Evolutionary conservation across 2,888 invertebrate species (phyloP), one percentile per base, ranked within the genome.

Genomic region (Limnephilus lunatus): DNA sequence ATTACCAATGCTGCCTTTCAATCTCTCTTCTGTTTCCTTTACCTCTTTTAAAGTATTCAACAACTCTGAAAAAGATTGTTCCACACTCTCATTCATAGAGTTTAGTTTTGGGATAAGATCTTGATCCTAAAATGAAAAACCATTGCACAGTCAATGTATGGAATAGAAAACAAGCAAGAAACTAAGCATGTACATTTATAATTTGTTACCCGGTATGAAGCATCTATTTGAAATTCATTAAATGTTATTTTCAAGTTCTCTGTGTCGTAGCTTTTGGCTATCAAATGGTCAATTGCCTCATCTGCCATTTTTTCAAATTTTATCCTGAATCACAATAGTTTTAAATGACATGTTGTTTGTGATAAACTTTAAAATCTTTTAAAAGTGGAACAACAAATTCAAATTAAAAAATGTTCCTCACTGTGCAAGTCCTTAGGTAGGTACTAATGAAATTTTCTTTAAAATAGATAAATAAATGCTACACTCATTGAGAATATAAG

Each of bases 211-310:
- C 48, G 89, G 30, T 82, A 44, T 12, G 82, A 90, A 39, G 44
- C 89, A 90, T 82, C 89, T 19, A 14, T 4, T 90, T 44, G 81
- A 44, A 90, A 82, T 30, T 90, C 89, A 48, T 81, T 44, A 48
- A 90, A 15, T 30, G 39, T 44, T 12, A 30, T 30, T 81, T 82
- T 90, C 31, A 90, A 0, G 31, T 44, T 82, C 30, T 82, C 81
- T 32, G 89, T 90, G 48, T 81, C 48, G 7, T 90, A 88, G 30
- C 31, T 48, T 90, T 81, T 90, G 19, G 32, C 30, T 31, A 90
- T n/a, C 5, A 90, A 19, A 48, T 44, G 15, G 15, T 90, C 81
- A 19, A 82, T 31, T 9, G 25, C 39, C 12, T 86, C n/a, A 14
- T 87, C 44, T 5, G 53, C 30, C 53, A 87, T 87, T 30, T 35